phyloP scores from a whole-genome alignment of 1,140 invertebrate genomes.

The Rhizoglyphus robini region DNA sequence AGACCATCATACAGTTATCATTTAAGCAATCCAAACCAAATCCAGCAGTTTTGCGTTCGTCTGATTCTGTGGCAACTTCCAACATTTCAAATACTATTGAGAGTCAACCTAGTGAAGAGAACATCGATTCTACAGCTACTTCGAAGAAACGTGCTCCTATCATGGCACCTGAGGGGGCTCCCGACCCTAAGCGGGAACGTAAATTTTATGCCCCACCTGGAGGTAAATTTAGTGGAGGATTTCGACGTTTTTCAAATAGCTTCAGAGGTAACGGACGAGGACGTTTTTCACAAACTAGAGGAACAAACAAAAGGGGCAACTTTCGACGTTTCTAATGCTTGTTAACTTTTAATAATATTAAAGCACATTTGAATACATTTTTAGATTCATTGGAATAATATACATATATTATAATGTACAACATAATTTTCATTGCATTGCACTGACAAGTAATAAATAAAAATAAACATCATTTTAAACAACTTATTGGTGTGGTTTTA shows the following conservation, averaged over 20 bases:
- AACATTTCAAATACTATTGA: background rate
- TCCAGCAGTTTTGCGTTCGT: background rate
- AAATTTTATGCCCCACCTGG: slow-evolving; percentile 11
- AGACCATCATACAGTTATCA: slow-evolving; percentile 66
- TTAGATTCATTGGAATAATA: background rate
- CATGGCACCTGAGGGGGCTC: slow-evolving; percentile 15
- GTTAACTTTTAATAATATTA: background rate
- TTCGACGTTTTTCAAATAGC: background rate
- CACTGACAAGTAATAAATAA: background rate
- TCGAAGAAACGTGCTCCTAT: slow-evolving; percentile 21
- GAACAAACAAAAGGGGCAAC: background rate
- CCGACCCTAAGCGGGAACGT: background rate
- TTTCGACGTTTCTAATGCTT: background rate
- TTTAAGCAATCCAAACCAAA: slow-evolving; percentile 52
- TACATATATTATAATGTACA: background rate
- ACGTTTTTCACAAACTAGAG: background rate
- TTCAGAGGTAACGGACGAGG: background rate
- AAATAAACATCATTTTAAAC: no score
- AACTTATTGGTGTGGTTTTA: no score
- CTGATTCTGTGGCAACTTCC: slow-evolving; percentile 25
- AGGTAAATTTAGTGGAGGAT: background rate
- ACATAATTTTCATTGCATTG: background rate
- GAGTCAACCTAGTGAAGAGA: background rate
- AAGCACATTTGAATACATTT: no score
- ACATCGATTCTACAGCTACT: background rate